Evolutionary conservation across 2,888 invertebrate species (phyloP).

Genomic region (Campopleginae sp.): DNA sequence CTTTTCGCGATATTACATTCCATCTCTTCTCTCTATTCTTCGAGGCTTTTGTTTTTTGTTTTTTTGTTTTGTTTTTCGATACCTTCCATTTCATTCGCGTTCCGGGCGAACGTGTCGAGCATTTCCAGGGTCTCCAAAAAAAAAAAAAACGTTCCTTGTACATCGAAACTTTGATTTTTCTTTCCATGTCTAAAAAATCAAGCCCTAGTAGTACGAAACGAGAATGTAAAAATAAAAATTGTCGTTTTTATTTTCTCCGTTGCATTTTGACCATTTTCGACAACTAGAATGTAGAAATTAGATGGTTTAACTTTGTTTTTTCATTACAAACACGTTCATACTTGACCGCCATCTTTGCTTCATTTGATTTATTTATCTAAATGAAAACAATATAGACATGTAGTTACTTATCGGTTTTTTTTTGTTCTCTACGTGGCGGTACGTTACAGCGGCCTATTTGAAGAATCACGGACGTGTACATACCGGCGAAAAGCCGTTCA

Average conservation of each 20-base stretch:
- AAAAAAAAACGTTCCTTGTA: not conserved
- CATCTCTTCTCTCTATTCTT: not conserved
- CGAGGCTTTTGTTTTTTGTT: not conserved
- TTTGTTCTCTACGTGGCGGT: slow-evolving; percentile 25
- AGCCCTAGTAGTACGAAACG: not conserved
- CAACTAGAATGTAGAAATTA: not conserved
- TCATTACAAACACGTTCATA: not conserved
- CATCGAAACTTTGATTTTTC: not conserved
- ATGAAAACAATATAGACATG: not conserved
- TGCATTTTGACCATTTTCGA: no score
- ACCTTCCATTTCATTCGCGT: not conserved
- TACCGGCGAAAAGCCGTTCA: slow-evolving; percentile 88
- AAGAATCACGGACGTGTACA: slow-evolving; percentile 95
- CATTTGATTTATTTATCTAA: no score
- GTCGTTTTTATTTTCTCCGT: no score
- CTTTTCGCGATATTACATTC: slow-evolving; percentile 29
- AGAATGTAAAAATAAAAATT: no score
- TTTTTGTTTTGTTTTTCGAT: not conserved
- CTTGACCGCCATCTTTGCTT: not conserved
- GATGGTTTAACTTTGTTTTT: not conserved
- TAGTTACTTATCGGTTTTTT: slow-evolving; percentile 32
- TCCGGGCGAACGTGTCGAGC: not conserved
- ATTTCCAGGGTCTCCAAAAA: not conserved
- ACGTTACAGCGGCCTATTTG: slow-evolving; percentile 89
- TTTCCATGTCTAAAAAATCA: not conserved